phyloP scores from a whole-genome alignment of 2,113 vertebrate genomes.

The Lonchura striata region DNA sequence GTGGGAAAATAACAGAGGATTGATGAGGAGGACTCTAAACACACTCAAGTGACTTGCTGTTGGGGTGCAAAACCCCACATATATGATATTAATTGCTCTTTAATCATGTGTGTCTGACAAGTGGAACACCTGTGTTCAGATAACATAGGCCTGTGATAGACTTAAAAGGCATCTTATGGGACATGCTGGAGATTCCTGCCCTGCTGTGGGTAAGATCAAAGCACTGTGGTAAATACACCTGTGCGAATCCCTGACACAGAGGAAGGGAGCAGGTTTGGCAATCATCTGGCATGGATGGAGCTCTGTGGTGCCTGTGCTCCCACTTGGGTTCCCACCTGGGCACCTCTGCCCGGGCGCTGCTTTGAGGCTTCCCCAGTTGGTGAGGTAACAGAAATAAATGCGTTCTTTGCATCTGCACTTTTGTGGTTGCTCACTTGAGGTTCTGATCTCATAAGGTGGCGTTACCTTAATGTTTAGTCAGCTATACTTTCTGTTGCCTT shows the following conservation, averaged over 20 bases:
- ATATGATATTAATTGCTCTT: neutral
- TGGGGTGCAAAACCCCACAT: neutral
- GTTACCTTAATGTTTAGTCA: constrained; percentile 6
- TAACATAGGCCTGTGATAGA: neutral
- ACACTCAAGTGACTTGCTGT: neutral
- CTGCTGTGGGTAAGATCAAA: neutral
- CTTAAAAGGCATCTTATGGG: neutral
- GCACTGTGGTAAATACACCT: neutral
- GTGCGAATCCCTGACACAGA: neutral
- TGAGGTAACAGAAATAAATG: neutral
- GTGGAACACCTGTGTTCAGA: neutral
- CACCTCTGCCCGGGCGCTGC: neutral
- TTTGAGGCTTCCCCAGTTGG: fast-evolving
- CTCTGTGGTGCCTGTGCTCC: fast-evolving
- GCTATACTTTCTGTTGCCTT: neutral
- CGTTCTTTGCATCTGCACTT: neutral
- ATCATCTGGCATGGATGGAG: fast-evolving
- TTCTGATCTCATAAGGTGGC: neutral
- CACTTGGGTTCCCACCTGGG: fast-evolving
- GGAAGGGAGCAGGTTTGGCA: neutral
- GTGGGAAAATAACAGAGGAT: neutral
- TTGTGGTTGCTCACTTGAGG: neutral
- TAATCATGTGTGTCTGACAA: neutral
- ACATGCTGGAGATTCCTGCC: neutral
- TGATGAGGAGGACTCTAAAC: neutral